Conservation (phyloP, 1,140 invertebrate genomes). For the Theocolax elegans region DNA sequence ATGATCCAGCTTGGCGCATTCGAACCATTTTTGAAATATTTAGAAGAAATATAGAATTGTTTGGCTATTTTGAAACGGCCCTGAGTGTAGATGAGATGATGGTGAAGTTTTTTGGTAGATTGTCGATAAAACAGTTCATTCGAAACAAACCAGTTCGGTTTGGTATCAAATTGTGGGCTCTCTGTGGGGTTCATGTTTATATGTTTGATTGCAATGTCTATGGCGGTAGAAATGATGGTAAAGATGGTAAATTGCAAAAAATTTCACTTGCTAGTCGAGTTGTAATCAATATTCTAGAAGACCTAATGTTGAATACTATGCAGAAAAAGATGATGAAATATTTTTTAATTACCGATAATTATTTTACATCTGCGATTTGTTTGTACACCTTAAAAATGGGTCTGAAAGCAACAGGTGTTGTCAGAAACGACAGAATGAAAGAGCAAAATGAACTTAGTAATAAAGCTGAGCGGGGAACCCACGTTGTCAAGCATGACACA, state of each 20-base stretch:
- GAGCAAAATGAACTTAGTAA: not conserved
- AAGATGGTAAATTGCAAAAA: constrained; percentile 12
- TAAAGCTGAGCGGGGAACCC: not conserved
- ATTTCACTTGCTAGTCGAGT: constrained; percentile 23
- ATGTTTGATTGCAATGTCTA: not conserved
- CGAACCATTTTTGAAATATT: constrained; percentile 35
- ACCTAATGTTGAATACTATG: not conserved
- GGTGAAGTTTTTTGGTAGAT: constrained; percentile 7
- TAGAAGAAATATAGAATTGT: constrained; percentile 11
- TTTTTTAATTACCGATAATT: constrained; percentile 29
- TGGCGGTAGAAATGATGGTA: not conserved
- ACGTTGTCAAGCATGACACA: constrained; percentile 20
- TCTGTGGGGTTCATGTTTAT: not conserved
- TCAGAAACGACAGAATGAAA: not conserved
- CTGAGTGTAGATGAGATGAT: constrained; percentile 14
- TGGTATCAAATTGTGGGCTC: no score
- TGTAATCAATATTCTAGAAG: constrained; percentile 16
- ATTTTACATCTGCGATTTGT: constrained; percentile 30
- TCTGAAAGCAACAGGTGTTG: constrained; percentile 4
- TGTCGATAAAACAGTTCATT: not conserved
- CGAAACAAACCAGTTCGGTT: constrained; percentile 7
- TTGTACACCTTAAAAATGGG: constrained; percentile 24
- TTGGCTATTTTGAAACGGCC: constrained; percentile 29
- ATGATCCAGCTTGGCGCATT: constrained; percentile 27
- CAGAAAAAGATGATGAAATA: not conserved